Evolutionary conservation across 2,113 vertebrate species (phyloP), one percentile per base, ranked within the genome.

Genomic region (Gopherus evgoodei): DNA sequence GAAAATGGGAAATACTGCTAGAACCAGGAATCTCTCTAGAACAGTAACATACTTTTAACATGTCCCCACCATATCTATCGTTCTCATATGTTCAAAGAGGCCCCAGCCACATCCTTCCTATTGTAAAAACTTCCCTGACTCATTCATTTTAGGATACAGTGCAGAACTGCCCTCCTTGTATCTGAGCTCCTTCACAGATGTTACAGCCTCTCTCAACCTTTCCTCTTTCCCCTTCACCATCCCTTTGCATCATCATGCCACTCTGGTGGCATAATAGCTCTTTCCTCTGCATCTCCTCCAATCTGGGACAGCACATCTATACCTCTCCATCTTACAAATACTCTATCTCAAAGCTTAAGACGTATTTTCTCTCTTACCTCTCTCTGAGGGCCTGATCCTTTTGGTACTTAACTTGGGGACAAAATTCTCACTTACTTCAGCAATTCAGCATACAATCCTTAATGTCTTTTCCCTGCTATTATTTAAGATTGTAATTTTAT

Each of bases 51-150:
- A 17, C 62, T 65, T 59, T 59, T 59, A 31, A 17, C 13, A 29
- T 2, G 6, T 81, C 52, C 12, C 11, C 38, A 81, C 2, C 12
- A n/a, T 8, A 3, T 5, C 2, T n/a, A 11, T 80, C 17, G n/a
- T 59, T 83, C 22, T 42, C 14, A 42, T 10, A 1, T 24, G 11
- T 6, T 56, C 4, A 5, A 19, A 16, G 29, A 11, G 7, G 2
- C 22, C 42, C 2, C 0, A 57, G 0, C 4, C 22, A 1, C 2
- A 2, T 27, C n/a, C 0, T 0, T 9, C 5, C 7, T 7, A 59
- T 59, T 54, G 44, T 35, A 1, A 50, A 52, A 84, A 5, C 31
- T 35, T 81, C 2, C 8, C 35, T 80, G 24, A 3, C 4, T 87
- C 38, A 49, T 79, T 75, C 12, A 31, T 14, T 75, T 82, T 86